Base-by-base conservation (phyloP, 2,113 vertebrate species). In the Acanthochromis polyacanthus region DNA sequence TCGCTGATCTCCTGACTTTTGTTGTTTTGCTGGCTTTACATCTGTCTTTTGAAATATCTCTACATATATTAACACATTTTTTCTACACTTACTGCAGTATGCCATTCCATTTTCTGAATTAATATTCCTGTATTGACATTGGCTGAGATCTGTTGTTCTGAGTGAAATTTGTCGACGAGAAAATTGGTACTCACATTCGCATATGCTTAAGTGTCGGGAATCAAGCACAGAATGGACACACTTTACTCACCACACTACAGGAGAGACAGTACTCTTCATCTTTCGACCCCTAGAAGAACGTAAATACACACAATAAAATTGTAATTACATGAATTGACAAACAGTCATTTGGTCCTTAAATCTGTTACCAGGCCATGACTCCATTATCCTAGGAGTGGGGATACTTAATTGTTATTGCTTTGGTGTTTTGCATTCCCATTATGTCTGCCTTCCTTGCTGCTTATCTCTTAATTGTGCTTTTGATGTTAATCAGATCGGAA, bases 391-490 rank as follows among this genome's bases (percentile, higher is more conserved):
- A 25, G 22, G 72, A 90, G 75, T 71, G 62, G 55, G 48, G 59
- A 36, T 46, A 55, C 84, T 88, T 92, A 85, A 93, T 92, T 71
- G 79, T 81, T 92, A 81, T 80, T 90, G 71, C 80, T 75, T 52
- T 82, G 89, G 53, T 89, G 69, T 81, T 92, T 88, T 87, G 81
- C 67, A 88, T 93, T 91, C 83, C 65, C 82, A 89, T 92, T 88
- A 70, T 79, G 80, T 84, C 81, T 76, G 53, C 68, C 70, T 94
- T 93, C 76, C 85, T 82, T 90, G 71, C 84, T 69, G 82, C 81
- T 90, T 91, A 93, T 93, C 88, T 87, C 70, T 85, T 93, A 94
- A 94, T 94, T 89, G 92, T 92, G 80, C 82, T 93, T 90, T 87
- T 89, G 81, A 90, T 93, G 77, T 73, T 88, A 86, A 77, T 93